These are phyloP conservation scores for Dicrostonyx torquatus DNA, from an alignment of 2,797 vertebrate species.

Conservation along the genomic window DNA sequence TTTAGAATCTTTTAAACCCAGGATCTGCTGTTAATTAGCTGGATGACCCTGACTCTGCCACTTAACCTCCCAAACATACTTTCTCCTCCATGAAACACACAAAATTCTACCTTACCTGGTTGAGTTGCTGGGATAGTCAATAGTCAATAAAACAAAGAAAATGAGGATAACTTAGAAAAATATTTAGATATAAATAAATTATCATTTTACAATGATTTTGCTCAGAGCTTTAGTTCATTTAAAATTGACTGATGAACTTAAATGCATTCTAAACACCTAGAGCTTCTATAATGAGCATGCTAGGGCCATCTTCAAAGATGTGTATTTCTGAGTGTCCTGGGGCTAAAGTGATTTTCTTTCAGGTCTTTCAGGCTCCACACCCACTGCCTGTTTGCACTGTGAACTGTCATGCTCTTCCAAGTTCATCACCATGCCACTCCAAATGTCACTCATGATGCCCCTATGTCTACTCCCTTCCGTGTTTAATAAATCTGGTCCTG, in stretches of 20 bases:
- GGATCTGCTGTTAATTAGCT: not conserved
- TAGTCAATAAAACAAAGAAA: not conserved
- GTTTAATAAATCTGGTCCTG: not conserved
- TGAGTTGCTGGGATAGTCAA: not conserved
- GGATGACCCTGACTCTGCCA: not conserved
- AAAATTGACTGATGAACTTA: not conserved
- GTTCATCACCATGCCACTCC: rapidly evolving
- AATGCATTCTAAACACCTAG: not conserved
- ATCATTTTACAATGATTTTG: not conserved
- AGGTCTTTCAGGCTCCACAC: not conserved
- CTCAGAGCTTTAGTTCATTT: not conserved
- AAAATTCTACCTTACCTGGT: not conserved
- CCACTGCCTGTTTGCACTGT: no score
- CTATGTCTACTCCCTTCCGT: not conserved
- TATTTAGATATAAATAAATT: not conserved
- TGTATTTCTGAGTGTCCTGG: not conserved
- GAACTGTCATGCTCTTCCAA: not conserved
- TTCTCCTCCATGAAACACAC: not conserved
- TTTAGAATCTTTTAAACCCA: not conserved
- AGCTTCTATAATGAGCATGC: not conserved
- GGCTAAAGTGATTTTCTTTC: not conserved
- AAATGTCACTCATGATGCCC: not conserved
- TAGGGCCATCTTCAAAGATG: not conserved
- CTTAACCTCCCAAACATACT: not conserved
- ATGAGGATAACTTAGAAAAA: not conserved